phyloP scores from a whole-genome alignment of 2,797 vertebrate genomes.

The Sebastes vulpes region DNA sequence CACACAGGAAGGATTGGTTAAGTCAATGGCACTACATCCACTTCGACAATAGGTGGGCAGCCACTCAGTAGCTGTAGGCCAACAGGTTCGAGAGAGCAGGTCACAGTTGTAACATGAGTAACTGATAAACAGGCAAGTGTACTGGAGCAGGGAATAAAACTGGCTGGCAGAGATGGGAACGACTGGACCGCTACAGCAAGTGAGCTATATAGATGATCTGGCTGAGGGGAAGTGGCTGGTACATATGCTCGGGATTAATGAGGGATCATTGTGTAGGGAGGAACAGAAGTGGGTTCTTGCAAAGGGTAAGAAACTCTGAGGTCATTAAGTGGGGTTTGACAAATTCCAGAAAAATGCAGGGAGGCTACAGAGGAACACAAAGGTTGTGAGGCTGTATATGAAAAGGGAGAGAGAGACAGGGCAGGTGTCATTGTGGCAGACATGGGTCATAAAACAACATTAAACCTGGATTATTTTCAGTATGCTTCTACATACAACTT shows the following conservation, averaged over 20 bases:
- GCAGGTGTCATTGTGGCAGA: not conserved
- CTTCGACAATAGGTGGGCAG: not conserved
- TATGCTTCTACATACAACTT: not conserved
- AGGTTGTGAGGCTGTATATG: fast-evolving
- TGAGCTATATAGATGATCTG: not conserved
- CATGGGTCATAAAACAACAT: not conserved
- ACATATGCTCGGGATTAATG: not conserved
- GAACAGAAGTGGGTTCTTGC: not conserved
- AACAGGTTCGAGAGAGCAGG: not conserved
- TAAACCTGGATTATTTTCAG: not conserved
- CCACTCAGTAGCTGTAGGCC: not conserved
- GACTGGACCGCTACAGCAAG: not conserved
- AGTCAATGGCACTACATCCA: not conserved
- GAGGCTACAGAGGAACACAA: not conserved
- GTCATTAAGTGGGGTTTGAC: not conserved
- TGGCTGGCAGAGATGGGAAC: not conserved
- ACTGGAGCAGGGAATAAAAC: not conserved
- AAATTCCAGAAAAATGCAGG: not conserved
- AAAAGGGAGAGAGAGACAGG: not conserved
- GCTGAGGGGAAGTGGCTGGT: not conserved
- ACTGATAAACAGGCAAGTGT: not conserved
- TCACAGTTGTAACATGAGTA: not conserved
- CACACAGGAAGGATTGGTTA: not conserved
- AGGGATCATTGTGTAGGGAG: not conserved
- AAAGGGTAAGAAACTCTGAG: not conserved